These are phyloP conservation scores for Halictus rubicundus DNA, from an alignment of 1,140 invertebrate genomes.

Conservation along the genomic window DNA sequence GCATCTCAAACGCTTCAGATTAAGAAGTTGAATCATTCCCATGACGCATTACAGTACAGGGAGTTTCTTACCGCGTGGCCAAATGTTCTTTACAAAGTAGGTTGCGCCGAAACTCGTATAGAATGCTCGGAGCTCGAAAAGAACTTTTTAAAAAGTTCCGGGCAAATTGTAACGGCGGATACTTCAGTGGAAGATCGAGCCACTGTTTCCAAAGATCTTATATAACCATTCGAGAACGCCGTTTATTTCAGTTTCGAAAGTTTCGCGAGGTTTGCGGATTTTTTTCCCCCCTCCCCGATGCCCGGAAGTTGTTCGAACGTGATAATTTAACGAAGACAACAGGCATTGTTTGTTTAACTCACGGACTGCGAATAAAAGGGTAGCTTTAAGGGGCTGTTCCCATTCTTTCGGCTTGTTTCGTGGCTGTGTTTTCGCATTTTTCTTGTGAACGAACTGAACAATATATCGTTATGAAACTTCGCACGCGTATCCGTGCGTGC, in stretches of 20 bases:
- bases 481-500: no score
- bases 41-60: conserved; percentile 22
- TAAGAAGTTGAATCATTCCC: conserved; percentile 47
- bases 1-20: conserved; percentile 44
- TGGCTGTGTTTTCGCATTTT: no score
- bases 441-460: no score
- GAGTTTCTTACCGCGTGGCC: conserved; percentile 11
- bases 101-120: conserved; percentile 17
- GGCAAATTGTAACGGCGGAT: neutral
- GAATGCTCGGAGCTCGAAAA: neutral
- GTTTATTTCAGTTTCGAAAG: neutral
- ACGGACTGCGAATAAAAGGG: no score
- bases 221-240: neutral
- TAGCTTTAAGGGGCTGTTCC: no score
- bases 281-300: neutral
- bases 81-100: conserved; percentile 30
- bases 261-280: no score
- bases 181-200: neutral
- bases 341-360: no score
- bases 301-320: neutral
- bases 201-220: neutral
- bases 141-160: conserved; percentile 4
- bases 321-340: neutral
- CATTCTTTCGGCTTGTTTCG: no score
- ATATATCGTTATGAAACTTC: no score